Evolutionary conservation across 1,140 invertebrate species (phyloP).

Genomic region (Eueides isabella): DNA sequence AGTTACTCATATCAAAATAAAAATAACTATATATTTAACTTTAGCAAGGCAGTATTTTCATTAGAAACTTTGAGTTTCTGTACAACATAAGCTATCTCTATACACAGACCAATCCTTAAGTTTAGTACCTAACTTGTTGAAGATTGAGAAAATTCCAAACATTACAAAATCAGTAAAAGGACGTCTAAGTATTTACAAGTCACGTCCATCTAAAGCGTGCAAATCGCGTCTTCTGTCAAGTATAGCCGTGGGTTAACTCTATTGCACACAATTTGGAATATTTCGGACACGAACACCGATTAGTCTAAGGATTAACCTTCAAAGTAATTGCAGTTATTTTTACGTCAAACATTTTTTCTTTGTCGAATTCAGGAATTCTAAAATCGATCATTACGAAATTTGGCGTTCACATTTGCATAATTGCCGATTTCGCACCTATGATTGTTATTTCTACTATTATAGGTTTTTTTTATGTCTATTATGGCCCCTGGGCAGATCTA

Average conservation of each 20-base stretch:
- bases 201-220: conserved; percentile 55
- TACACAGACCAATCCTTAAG: not conserved
- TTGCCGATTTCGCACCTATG: conserved; percentile 29
- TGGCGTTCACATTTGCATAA: conserved; percentile 34
- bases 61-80: no score
- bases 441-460: conserved; percentile 17
- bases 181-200: conserved; percentile 47
- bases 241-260: conserved; percentile 52
- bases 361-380: conserved; percentile 24
- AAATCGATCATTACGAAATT: conserved; percentile 34
- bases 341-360: conserved; percentile 45
- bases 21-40: no score
- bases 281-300: conserved; percentile 52
- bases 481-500: not conserved
- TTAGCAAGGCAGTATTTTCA: no score
- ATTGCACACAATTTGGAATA: conserved; percentile 63
- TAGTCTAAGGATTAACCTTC: conserved; percentile 48
- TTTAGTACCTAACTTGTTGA: not conserved
- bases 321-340: conserved; percentile 56
- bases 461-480: not conserved
- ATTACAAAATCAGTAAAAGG: conserved; percentile 5
- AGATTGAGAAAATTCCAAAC: not conserved
- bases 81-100: not conserved
- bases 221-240: conserved; percentile 59
- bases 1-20: no score